A percentile compares a stretch with the other conserved stretches of the same genome.
Conservation (phyloP, 2,113 vertebrate genomes). For the Pterocles orientalis region DNA sequence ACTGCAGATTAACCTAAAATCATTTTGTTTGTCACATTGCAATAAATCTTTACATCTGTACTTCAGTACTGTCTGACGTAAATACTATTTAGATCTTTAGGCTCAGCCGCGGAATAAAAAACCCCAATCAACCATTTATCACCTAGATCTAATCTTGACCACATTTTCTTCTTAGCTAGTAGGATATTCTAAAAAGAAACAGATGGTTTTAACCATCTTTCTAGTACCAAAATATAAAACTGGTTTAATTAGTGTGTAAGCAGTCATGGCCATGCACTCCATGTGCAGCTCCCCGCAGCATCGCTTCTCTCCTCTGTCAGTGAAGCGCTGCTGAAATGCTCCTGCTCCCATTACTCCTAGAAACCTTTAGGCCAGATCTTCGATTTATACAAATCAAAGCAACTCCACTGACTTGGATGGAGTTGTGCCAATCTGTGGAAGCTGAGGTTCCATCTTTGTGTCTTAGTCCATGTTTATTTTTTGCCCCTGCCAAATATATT, state of each 20-base stretch:
- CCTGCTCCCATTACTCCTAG: not conserved
- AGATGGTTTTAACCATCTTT: constrained; percentile 51
- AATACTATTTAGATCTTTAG: constrained; percentile 17
- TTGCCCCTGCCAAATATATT: not conserved
- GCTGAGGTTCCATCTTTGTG: not conserved
- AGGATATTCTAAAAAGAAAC: constrained; percentile 42
- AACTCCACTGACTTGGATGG: not conserved
- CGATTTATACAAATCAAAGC: not conserved
- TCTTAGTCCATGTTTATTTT: not conserved
- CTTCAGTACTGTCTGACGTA: constrained; percentile 26
- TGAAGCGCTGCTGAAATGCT: not conserved
- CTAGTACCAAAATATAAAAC: constrained; percentile 10
- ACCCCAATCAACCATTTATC: constrained; percentile 31
- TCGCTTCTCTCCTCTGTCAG: not conserved
- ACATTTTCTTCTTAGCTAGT: not conserved
- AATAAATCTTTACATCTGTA: constrained; percentile 54
- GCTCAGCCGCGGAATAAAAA: not conserved
- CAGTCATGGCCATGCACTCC: not conserved
- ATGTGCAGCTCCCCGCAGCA: not conserved
- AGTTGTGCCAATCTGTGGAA: not conserved
- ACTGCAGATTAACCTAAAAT: constrained; percentile 18
- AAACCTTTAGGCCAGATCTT: constrained; percentile 18
- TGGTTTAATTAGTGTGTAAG: constrained; percentile 36
- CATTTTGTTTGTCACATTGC: not conserved
- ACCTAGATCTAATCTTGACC: constrained; percentile 52